These are phyloP conservation scores for Zygothrica quintamaculata DNA, from an alignment of 2,888 invertebrate species.

Conservation along the genomic window DNA sequence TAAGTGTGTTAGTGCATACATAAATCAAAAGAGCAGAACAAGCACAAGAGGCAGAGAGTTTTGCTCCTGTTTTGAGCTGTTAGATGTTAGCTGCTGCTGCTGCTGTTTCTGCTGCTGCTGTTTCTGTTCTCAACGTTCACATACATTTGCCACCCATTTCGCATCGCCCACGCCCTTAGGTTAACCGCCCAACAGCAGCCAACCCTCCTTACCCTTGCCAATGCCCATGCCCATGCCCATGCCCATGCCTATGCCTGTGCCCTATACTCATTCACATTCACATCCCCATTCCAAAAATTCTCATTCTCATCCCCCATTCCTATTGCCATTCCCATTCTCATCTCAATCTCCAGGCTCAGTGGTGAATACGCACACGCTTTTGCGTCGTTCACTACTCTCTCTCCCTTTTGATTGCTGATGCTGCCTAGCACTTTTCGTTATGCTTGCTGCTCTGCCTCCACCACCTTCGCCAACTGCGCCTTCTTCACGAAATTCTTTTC, in stretches of 20 bases:
- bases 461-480: constrained; percentile 16
- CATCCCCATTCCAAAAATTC: constrained; percentile 27
- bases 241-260: too few species aligned
- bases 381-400: constrained; percentile 56
- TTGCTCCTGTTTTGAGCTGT: too few species aligned
- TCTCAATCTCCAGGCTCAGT: constrained; percentile 36
- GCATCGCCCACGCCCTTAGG: constrained; percentile 38
- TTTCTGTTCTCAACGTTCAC: constrained; percentile 42
- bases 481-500: constrained; percentile 31
- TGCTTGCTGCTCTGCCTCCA: background rate
- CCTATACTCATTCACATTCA: too few species aligned
- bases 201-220: too few species aligned
- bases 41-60: constrained; percentile 34
- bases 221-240: too few species aligned
- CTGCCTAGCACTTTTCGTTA: constrained; percentile 32
- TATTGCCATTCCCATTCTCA: constrained; percentile 5
- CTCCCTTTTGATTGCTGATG: constrained; percentile 35
- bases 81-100: too few species aligned
- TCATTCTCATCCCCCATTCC: constrained; percentile 2
- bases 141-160: constrained; percentile 12
- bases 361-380: constrained; percentile 73
- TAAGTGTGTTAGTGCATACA: constrained; percentile 39
- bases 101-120: constrained; percentile 41
- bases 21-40: constrained; percentile 54
- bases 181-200: constrained; percentile 28